A percentile compares a stretch with the other conserved stretches of the same genome.
Evolutionary conservation across 2,888 invertebrate genomes (phyloP).

Genomic region (Piscicola geometra): DNA sequence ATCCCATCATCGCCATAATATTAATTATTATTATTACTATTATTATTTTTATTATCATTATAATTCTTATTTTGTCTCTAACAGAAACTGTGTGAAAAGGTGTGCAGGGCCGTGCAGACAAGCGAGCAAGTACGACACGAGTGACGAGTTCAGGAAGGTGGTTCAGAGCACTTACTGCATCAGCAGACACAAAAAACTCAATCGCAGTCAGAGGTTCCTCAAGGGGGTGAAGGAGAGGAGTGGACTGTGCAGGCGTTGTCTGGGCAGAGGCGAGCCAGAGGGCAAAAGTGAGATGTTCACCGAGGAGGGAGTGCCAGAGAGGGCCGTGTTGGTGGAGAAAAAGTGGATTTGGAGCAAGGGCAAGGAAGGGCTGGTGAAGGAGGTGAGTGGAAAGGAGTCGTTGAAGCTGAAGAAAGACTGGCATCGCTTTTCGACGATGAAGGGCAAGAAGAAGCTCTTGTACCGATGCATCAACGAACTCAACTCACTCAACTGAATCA

Average conservation of each 20-base stretch:
- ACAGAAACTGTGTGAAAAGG: constrained; percentile 10
- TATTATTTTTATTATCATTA: too few species aligned
- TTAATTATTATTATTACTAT: too few species aligned
- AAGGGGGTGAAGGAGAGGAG: not conserved
- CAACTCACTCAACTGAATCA: not conserved
- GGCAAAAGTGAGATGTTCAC: not conserved
- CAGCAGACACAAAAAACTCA: not conserved
- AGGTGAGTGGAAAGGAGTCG: not conserved
- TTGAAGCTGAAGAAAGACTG: not conserved
- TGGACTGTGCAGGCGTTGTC: not conserved
- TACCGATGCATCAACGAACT: constrained; percentile 6
- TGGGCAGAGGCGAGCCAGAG: not conserved
- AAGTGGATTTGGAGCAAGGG: not conserved
- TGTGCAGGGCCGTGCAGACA: constrained; percentile 3
- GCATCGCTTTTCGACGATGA: not conserved
- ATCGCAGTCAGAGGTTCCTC: not conserved
- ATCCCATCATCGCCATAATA: too few species aligned
- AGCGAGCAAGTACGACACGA: not conserved
- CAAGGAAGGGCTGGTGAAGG: not conserved
- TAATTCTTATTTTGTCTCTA: too few species aligned
- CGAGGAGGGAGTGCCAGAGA: not conserved
- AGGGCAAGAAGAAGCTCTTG: not conserved
- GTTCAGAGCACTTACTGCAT: not conserved
- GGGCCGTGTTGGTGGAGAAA: not conserved
- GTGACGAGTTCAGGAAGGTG: not conserved